Evolutionary conservation across 2,113 vertebrate species (phyloP).

Genomic region (Oryzias curvinotus): DNA sequence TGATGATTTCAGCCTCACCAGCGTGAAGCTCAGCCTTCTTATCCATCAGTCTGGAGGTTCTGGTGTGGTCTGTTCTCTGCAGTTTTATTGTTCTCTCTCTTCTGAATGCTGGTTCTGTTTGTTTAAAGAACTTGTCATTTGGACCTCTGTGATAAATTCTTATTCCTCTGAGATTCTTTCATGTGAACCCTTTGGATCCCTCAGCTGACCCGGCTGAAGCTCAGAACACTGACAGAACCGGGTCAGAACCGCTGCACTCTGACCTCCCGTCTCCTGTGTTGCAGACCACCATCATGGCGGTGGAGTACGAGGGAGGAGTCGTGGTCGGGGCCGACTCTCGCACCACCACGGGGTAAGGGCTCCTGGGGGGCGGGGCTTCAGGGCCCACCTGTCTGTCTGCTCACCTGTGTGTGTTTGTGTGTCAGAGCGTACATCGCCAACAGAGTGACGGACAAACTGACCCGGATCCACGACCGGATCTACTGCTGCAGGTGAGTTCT

Average conservation of each 20-base stretch:
- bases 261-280: background rate
- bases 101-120: too few species aligned
- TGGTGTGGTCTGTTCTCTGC: too few species aligned
- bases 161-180: too few species aligned
- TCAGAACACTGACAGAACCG: too few species aligned
- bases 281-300: constrained; percentile 95
- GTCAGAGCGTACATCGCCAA: constrained; percentile 90
- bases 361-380: background rate
- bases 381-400: background rate
- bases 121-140: too few species aligned
- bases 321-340: constrained; percentile 91
- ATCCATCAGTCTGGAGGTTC: too few species aligned
- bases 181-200: too few species aligned
- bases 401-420: background rate
- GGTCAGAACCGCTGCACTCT: background rate
- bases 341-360: constrained; percentile 86
- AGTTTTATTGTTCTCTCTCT: too few species aligned
- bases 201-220: too few species aligned
- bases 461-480: constrained; percentile 86
- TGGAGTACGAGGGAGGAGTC: constrained; percentile 91
- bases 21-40: too few species aligned
- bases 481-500: constrained; percentile 85
- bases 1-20: too few species aligned
- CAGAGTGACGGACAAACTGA: constrained; percentile 91
- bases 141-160: too few species aligned